These are phyloP conservation scores for Orthosia incerta DNA, from an alignment of 2,888 invertebrate species.

Conservation along the genomic window DNA sequence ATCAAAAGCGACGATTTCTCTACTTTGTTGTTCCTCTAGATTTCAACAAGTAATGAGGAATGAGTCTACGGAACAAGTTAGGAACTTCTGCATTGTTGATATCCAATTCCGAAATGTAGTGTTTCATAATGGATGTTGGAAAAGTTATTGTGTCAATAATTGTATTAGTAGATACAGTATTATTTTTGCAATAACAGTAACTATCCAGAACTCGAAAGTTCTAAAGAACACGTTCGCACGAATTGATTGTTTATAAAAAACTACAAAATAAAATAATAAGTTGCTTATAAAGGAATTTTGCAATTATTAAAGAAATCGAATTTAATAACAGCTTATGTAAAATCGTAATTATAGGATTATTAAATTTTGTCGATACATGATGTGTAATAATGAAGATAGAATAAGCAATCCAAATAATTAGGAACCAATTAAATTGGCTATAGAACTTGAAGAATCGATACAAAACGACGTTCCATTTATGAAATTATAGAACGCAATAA, in stretches of 20 bases:
- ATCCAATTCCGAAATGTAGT: constrained; percentile 28
- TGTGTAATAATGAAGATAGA: constrained; percentile 31
- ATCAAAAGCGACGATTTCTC: constrained; percentile 35
- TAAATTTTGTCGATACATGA: constrained; percentile 9
- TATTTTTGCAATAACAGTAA: not conserved
- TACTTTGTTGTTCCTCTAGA: constrained; percentile 15
- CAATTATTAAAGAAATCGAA: constrained; percentile 29
- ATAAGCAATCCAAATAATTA: constrained; percentile 36
- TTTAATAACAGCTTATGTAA: constrained; percentile 38
- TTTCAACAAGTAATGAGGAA: constrained; percentile 36
- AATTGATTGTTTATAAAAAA: constrained; percentile 17
- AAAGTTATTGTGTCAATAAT: not conserved
- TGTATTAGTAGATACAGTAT: not conserved
- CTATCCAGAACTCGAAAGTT: not conserved
- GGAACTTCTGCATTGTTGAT: constrained; percentile 23
- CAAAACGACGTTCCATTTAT: constrained; percentile 14
- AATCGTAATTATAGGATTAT: constrained; percentile 27
- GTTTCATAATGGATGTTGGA: constrained; percentile 12
- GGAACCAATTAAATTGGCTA: constrained; percentile 22
- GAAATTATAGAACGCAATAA: not conserved
- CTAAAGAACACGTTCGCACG: constrained; percentile 8
- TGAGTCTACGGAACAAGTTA: constrained; percentile 26
- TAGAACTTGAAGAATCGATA: constrained; percentile 19
- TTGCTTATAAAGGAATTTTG: constrained; percentile 8
- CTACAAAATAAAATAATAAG: not conserved